Evolutionary conservation across 2,888 invertebrate genomes (phyloP).

Genomic region (Sinohyriopsis cumingii): DNA sequence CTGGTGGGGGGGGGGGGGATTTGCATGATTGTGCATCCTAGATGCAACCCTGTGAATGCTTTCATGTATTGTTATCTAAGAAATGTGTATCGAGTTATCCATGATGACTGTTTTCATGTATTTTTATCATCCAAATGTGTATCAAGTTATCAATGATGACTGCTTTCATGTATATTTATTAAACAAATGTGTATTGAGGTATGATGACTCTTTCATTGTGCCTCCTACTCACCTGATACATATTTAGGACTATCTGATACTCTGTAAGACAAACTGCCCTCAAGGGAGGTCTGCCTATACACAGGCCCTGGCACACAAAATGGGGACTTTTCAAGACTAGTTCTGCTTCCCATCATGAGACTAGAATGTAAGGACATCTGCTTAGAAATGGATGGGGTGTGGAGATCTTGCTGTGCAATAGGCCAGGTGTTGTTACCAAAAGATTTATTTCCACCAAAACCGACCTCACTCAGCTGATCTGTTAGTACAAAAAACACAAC

Average conservation of each 20-base stretch:
- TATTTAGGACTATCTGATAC: constrained; percentile 42
- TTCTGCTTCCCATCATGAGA: constrained; percentile 6
- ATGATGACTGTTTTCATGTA: too few species aligned
- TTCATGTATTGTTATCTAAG: too few species aligned
- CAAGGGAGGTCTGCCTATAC: constrained; percentile 32
- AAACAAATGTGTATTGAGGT: too few species aligned
- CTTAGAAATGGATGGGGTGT: background rate
- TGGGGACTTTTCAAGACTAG: constrained; percentile 3
- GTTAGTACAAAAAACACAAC: constrained; percentile 8
- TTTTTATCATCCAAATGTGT: too few species aligned
- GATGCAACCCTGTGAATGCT: too few species aligned
- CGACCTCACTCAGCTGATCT: constrained; percentile 3
- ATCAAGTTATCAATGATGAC: too few species aligned
- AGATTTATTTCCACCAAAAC: background rate
- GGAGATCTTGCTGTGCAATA: background rate
- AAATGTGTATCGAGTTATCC: too few species aligned
- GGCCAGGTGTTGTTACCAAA: constrained; percentile 11
- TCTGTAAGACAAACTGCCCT: constrained; percentile 43
- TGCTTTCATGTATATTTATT: too few species aligned
- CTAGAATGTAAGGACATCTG: constrained; percentile 1
- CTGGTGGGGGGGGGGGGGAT: too few species aligned
- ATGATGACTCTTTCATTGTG: too few species aligned
- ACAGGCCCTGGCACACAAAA: constrained; percentile 35
- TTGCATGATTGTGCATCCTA: too few species aligned
- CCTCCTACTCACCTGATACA: constrained; percentile 30